phyloP scores from a whole-genome alignment of 37 sponge, comb jelly and placozoan species.

The Oscarella lobularis region DNA sequence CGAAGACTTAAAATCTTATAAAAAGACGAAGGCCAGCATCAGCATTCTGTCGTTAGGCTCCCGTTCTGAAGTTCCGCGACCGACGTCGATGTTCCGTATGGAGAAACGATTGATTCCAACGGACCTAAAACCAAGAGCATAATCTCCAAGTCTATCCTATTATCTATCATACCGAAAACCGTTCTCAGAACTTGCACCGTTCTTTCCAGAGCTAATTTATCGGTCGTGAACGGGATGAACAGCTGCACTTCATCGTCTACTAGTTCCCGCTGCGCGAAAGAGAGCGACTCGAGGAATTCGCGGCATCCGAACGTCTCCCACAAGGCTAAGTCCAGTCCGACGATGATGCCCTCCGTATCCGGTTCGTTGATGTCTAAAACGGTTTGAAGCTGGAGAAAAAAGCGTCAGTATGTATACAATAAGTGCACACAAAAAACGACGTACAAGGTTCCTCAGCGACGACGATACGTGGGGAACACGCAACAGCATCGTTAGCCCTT shows the following conservation, averaged over 20 bases:
- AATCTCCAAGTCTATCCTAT: too few species aligned
- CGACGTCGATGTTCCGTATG: too few species aligned
- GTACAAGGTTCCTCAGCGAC: conserved; percentile 28
- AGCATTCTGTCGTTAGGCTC: too few species aligned
- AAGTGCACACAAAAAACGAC: conserved; percentile 2
- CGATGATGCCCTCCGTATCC: not conserved
- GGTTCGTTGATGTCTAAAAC: not conserved
- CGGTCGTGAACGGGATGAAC: not conserved
- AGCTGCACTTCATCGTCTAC: not conserved
- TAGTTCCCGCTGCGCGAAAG: not conserved
- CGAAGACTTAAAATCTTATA: too few species aligned
- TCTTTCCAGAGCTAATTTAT: too few species aligned
- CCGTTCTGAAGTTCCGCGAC: too few species aligned
- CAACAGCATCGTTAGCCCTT: conserved; percentile 29
- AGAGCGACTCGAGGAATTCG: not conserved
- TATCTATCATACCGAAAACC: too few species aligned
- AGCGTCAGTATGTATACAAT: not conserved
- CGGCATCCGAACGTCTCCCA: not conserved
- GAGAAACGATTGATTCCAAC: too few species aligned
- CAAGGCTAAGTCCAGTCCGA: not conserved
- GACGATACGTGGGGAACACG: conserved; percentile 25
- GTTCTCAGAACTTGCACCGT: too few species aligned
- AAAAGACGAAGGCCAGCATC: too few species aligned
- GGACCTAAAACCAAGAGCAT: too few species aligned
- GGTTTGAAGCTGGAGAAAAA: not conserved